A percentile compares a stretch with the other conserved stretches of the same genome.
phyloP scores from a whole-genome alignment of 2,888 invertebrate species.

The Brenthis daphne region DNA sequence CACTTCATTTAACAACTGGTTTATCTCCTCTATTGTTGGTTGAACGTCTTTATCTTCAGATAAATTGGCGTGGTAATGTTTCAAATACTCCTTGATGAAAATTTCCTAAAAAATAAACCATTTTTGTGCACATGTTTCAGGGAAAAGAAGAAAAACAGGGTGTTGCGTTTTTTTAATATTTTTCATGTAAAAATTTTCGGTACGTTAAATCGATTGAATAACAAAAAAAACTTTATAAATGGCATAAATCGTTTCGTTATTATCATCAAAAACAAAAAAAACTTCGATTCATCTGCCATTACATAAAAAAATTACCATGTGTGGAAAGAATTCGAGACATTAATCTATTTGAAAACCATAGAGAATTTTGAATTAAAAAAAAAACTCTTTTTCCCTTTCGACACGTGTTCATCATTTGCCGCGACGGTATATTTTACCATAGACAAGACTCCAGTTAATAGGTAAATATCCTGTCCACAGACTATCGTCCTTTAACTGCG shows the following conservation, averaged over 20 bases:
- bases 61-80: slow-evolving; percentile 54
- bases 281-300: neutral
- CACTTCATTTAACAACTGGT: slow-evolving; percentile 88
- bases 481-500: slow-evolving; percentile 24
- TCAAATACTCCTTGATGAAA: slow-evolving; percentile 77
- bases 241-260: neutral
- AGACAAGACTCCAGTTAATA: slow-evolving; percentile 34
- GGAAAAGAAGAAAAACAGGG: neutral
- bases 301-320: slow-evolving; percentile 10
- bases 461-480: slow-evolving; percentile 31
- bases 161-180: neutral
- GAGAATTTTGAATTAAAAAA: neutral
- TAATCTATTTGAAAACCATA: neutral
- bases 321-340: neutral
- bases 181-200: neutral
- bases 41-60: slow-evolving; percentile 50
- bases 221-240: neutral
- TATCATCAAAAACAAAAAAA: too few species aligned
- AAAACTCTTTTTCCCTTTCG: neutral
- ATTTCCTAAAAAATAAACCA: slow-evolving; percentile 74
- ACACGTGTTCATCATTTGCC: neutral
- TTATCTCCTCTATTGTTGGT: slow-evolving; percentile 79
- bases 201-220: too few species aligned
- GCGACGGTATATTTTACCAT: slow-evolving; percentile 39
- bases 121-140: slow-evolving; percentile 25